Percentiles rank a stretch among this genome's conserved stretches.
These are phyloP conservation scores for Himalopsyche phryganea DNA, from an alignment of 1,140 invertebrate species.

Conservation along the genomic window DNA sequence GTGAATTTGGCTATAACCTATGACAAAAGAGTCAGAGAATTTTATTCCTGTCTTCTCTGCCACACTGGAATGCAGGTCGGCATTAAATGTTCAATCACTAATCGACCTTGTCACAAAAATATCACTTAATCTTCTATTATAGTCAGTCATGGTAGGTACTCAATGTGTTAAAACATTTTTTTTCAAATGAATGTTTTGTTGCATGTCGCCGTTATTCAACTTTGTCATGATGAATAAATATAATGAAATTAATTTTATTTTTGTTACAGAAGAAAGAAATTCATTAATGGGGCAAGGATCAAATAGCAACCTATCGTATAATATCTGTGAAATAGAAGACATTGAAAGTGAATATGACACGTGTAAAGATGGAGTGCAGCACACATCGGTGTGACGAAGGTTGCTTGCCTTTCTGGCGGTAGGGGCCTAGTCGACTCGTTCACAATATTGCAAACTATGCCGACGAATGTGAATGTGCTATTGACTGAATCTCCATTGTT, in stretches of 20 bases:
- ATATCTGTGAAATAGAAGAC: constrained; percentile 90
- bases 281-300: constrained; percentile 66
- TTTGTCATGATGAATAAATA: too few species aligned
- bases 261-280: constrained; percentile 64
- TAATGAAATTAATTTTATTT: constrained; percentile 3
- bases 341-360: constrained; percentile 65
- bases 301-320: constrained; percentile 81
- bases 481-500: neutral
- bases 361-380: constrained; percentile 34
- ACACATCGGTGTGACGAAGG: constrained; percentile 48
- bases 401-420: constrained; percentile 36
- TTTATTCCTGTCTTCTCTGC: too few species aligned
- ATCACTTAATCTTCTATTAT: too few species aligned
- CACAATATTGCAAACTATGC: neutral
- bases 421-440: constrained; percentile 13
- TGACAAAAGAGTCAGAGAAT: too few species aligned
- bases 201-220: too few species aligned
- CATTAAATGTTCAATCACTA: too few species aligned
- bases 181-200: too few species aligned
- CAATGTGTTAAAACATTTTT: too few species aligned
- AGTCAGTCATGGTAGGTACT: too few species aligned
- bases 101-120: too few species aligned
- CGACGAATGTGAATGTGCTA: neutral
- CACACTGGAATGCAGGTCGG: too few species aligned
- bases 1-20: too few species aligned